Percentiles rank a stretch among this genome's conserved stretches.
phyloP scores from a whole-genome alignment of 2,888 invertebrate genomes.

The Tenthredo distinguenda region DNA sequence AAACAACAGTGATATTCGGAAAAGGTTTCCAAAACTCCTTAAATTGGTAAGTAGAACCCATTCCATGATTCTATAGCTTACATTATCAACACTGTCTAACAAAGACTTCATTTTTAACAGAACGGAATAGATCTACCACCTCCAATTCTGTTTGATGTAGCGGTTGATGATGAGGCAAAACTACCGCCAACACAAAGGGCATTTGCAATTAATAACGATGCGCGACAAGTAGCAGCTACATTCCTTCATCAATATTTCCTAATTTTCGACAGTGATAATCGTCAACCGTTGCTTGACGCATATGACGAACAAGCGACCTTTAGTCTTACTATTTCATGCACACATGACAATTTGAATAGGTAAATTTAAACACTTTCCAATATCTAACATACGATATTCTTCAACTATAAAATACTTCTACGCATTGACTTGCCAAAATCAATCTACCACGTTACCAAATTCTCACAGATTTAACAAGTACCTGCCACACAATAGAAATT shows the following conservation, averaged over 20 bases:
- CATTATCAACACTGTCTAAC: background rate
- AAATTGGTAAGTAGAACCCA: conserved; percentile 87
- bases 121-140: conserved; percentile 90
- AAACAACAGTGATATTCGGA: conserved; percentile 88
- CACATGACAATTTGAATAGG: conserved; percentile 43
- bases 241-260: conserved; percentile 91
- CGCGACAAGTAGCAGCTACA: conserved; percentile 84
- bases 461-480: conserved; percentile 80
- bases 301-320: conserved; percentile 91
- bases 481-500: conserved; percentile 84
- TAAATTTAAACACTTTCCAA: background rate
- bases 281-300: conserved; percentile 88
- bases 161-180: conserved; percentile 78
- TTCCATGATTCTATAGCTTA: conserved; percentile 3
- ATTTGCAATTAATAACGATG: conserved; percentile 80
- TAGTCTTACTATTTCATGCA: conserved; percentile 75
- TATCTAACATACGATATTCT: background rate
- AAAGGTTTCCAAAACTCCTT: conserved; percentile 89
- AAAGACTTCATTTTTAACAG: conserved; percentile 78
- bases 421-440: background rate
- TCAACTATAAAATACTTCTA: background rate
- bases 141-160: conserved; percentile 90
- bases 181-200: conserved; percentile 85
- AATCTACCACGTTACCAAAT: background rate
- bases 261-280: conserved; percentile 88